Evolutionary conservation across 2,113 vertebrate genomes (phyloP).

Genomic region (Anolis carolinensis): DNA sequence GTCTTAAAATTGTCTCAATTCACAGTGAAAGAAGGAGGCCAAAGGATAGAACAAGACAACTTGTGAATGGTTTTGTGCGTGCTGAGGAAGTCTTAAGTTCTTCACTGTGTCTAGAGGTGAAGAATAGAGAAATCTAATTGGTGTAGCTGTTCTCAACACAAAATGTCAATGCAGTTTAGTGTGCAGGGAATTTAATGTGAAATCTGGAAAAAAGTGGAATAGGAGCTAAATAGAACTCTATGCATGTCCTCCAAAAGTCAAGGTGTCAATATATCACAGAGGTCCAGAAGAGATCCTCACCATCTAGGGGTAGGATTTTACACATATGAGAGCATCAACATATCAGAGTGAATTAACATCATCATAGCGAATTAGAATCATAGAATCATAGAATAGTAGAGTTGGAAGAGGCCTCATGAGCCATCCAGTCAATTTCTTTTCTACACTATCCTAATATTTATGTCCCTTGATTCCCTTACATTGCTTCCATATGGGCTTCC

Average conservation of each 20-base stretch:
- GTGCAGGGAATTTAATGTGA: neutral
- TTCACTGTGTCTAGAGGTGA: neutral
- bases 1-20: neutral
- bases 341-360: no score
- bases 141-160: neutral
- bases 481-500: no score
- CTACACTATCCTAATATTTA: no score
- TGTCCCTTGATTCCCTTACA: no score
- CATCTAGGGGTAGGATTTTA: neutral
- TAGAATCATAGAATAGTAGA: no score
- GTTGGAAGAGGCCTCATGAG: no score
- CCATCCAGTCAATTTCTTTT: no score
- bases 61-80: neutral
- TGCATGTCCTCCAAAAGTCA: neutral
- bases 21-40: neutral
- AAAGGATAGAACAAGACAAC: slow-evolving; percentile 5
- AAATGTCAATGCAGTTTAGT: neutral
- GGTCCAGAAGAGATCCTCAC: neutral
- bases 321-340: neutral
- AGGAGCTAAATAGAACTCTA: neutral
- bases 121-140: neutral
- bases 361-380: no score
- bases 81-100: neutral
- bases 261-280: neutral
- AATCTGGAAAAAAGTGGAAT: neutral